These are phyloP conservation scores for Aporophyla lueneburgensis DNA, from an alignment of 2,888 invertebrate species.

Conservation along the genomic window DNA sequence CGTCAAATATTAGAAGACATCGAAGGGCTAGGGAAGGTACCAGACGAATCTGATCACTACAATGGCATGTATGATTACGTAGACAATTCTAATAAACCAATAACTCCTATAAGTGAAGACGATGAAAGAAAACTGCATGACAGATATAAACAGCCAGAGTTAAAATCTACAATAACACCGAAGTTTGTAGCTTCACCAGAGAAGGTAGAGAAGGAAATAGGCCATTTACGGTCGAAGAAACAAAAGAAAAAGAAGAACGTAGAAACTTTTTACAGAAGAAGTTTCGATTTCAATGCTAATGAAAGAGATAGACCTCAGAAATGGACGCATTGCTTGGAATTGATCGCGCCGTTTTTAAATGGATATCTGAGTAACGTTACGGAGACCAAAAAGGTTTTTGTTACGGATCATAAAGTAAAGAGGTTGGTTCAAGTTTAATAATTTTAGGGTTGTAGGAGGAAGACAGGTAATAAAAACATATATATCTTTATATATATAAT, in stretches of 20 bases:
- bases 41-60: conserved; percentile 12
- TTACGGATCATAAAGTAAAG: conserved; percentile 50
- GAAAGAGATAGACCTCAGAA: conserved; percentile 45
- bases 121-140: conserved; percentile 64
- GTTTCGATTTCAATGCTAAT: conserved; percentile 32
- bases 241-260: background rate
- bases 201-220: background rate
- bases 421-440: background rate
- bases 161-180: conserved; percentile 41
- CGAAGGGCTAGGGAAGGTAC: rapidly evolving
- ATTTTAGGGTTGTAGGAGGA: too few species aligned
- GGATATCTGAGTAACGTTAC: conserved; percentile 68
- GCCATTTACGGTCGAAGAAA: background rate
- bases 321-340: conserved; percentile 63
- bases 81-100: conserved; percentile 38
- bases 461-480: too few species aligned
- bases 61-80: conserved; percentile 59
- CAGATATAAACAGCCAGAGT: conserved; percentile 54
- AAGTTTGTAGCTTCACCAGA: background rate
- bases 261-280: conserved; percentile 68
- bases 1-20: conserved; percentile 26
- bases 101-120: conserved; percentile 66
- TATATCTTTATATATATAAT: too few species aligned
- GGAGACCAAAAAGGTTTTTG: conserved; percentile 21
- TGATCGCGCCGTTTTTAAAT: conserved; percentile 73